Base-by-base conservation (phyloP, 2,113 vertebrate genomes). In the Gymnorhina tibicen region DNA sequence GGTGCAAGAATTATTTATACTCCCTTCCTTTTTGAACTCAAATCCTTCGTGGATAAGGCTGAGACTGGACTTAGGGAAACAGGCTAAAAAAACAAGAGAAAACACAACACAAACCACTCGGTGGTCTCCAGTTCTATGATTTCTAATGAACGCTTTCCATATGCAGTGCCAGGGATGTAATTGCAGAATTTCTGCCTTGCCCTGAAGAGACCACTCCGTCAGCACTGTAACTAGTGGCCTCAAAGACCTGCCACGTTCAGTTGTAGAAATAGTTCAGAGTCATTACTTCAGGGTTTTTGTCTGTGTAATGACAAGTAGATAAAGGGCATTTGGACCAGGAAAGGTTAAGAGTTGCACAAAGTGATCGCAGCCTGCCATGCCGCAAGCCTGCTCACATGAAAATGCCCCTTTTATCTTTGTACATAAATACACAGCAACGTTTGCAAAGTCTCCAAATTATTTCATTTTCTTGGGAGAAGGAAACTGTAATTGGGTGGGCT, bases 401-500 rank as follows among this genome's bases (percentile, higher is more conserved):
- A 95, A 59, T n/a, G 15, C 4, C 39, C 4, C 0, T 64, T 89
- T 84, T 60, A 77, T 77, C 75, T 75, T 16, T 37, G 24, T 11
- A 70, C 18, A 77, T 41, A 84, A 88, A 81, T 13, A 64, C 33
- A 39, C 1, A 1, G 35, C 11, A 80, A 63, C 5, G 0, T 76
- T 53, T 87, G n/a, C 59, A 63, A 95, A 47, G 49, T 59, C 78
- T 89, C 60, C 60, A 75, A 86, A 84, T 84, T 27, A 86, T 84
- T 88, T 91, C 21, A 39, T 91, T 84, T 92, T 46, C 56, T 11
- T 72, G 41, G 16, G 56, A 72, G 60, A 83, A 60, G 67, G 20
- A 28, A n/a, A 24, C 56, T 60, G 22, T 89, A 96, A 94, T 93
- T 75, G 88, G 66, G 41, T 68, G 49, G 85, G 92, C 56, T 87